Percentiles rank a stretch among this genome's conserved stretches.
Conservation (phyloP, 2,888 invertebrate species). For the Aradus depressus region DNA sequence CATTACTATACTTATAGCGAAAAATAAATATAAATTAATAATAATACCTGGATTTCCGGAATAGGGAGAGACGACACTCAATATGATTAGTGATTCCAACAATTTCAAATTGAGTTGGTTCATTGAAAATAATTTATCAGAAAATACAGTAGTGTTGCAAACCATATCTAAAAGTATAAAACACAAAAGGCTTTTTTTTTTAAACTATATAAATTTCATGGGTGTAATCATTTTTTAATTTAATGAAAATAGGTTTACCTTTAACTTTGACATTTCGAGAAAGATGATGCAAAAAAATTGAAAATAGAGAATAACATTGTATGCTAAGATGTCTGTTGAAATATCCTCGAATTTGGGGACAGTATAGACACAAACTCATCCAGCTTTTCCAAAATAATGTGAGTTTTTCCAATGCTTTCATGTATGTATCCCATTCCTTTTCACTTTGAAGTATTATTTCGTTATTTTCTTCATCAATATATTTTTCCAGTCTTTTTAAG, state of each 20-base stretch:
- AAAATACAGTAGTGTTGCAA: conserved; percentile 10
- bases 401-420: conserved; percentile 39
- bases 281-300: conserved; percentile 22
- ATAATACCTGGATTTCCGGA: conserved; percentile 29
- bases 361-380: conserved; percentile 44
- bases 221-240: neutral
- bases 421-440: conserved; percentile 33
- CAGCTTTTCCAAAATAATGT: conserved; percentile 45
- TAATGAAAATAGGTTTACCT: conserved; percentile 11
- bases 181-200: neutral
- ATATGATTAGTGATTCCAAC: conserved; percentile 46
- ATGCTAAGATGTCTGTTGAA: conserved; percentile 25
- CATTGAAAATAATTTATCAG: conserved; percentile 35
- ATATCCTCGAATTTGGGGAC: conserved; percentile 44
- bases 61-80: conserved; percentile 32
- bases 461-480: conserved; percentile 13
- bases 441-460: conserved; percentile 25
- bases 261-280: conserved; percentile 19
- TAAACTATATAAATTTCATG: neutral
- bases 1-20: neutral
- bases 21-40: too few species aligned
- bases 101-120: conserved; percentile 35
- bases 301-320: conserved; percentile 23
- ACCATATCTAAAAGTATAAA: conserved; percentile 1
- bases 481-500: conserved; percentile 18